Base-by-base conservation (phyloP, 2,888 invertebrate species). In the Melolontha melolontha region DNA sequence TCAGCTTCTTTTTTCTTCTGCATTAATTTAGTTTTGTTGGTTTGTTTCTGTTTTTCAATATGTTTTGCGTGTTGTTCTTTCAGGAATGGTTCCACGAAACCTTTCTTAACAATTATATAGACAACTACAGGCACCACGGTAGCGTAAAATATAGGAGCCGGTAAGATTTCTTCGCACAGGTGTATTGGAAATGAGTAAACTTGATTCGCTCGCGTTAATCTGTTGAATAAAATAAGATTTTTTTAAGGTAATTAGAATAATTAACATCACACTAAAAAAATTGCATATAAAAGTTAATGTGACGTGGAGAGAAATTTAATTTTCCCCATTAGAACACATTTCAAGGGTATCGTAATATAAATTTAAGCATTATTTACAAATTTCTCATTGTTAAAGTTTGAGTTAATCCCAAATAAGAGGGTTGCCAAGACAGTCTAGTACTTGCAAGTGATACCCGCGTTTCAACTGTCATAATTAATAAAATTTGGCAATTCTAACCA, bases 91-190 rank as follows among this genome's bases (percentile, higher is more conserved):
- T 95, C 95, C 12, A 98, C 89, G 11, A 97, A 85, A 0, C 95
- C 86, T 76, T 93, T 93, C 82, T 95, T 96, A 0, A 96, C 85
- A 0, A 94, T 84, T 63, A 93, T 85, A 89, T 93, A 95, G 1
- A 90, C 88, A 40, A 96, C 85, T 11, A 96, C 73, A 0, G 98
- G 97, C n/a, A 93, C 88, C 0, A 95, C 85, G 0, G 97, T 95
- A 10, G 96, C 97, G 81, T 98, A 98, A 82, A 98, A 94, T 44
- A 98, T 87, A 0, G 97, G 95, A 16, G 94, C 92, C 0, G 96
- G 95, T 77, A 95, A 86, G 16, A 97, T 87, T 79, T 95, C 95
- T 78, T 97, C 96, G 76, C 96, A 95, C 17, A 98, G 83, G 75
- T 95, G 93, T 72, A 97, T 93, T 0, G 97, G 96, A 75, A 97